Conservation (phyloP, 2,888 invertebrate genomes). For the Limnephilus lunatus region DNA sequence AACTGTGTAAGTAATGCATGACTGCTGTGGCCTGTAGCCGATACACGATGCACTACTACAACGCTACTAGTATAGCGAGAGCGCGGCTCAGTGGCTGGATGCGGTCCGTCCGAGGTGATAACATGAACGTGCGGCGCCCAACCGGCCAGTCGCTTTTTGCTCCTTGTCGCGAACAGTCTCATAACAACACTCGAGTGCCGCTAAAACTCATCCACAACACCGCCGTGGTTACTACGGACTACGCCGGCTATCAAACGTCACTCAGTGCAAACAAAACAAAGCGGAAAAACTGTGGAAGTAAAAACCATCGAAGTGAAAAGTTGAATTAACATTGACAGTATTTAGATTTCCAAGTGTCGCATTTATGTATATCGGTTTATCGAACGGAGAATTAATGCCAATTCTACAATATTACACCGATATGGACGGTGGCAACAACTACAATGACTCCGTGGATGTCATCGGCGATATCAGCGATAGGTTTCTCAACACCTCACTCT, state of each 20-base stretch:
- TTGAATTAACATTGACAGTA: background rate
- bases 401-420: background rate
- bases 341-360: background rate
- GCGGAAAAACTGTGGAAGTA: background rate
- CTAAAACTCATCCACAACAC: background rate
- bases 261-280: background rate
- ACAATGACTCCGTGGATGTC: background rate
- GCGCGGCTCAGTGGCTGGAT: background rate
- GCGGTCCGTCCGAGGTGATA: background rate
- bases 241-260: background rate
- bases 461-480: conserved; percentile 6
- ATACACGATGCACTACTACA: too few species aligned
- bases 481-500: conserved; percentile 36
- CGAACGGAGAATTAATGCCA: background rate
- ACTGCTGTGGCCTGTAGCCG: background rate
- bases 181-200: background rate
- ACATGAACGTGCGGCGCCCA: background rate
- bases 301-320: background rate
- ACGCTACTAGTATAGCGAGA: background rate
- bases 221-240: background rate
- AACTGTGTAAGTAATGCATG: background rate
- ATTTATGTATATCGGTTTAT: background rate
- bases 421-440: background rate
- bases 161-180: background rate
- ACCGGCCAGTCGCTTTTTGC: background rate